A percentile compares a stretch with the other conserved stretches of the same genome.
These are phyloP conservation scores for Plecotus auritus DNA, from an alignment of 2,113 vertebrate genomes.

Conservation along the genomic window DNA sequence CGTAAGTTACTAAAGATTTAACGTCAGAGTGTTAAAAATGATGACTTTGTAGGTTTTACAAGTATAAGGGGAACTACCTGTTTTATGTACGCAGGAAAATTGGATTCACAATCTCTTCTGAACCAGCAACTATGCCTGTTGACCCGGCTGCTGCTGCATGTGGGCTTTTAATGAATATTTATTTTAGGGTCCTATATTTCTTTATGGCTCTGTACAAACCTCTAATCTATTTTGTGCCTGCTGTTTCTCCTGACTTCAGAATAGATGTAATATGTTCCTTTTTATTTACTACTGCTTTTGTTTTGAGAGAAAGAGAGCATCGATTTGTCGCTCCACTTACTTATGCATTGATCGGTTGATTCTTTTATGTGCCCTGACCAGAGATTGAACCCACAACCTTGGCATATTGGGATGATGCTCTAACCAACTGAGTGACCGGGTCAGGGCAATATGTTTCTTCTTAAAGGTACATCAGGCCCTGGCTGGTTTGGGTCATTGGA, in stretches of 20 bases:
- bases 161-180: slow-evolving; percentile 18
- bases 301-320: not conserved
- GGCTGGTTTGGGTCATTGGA: no score
- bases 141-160: not conserved
- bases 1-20: slow-evolving; percentile 38
- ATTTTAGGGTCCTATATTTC: slow-evolving; percentile 32
- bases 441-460: not conserved
- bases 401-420: no score
- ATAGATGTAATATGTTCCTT: not conserved
- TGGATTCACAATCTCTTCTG: slow-evolving; percentile 29
- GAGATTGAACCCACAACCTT: not conserved
- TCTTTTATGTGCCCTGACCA: not conserved
- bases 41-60: slow-evolving; percentile 18
- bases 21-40: slow-evolving; percentile 18
- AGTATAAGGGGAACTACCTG: not conserved
- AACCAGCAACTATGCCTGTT: not conserved
- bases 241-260: not conserved
- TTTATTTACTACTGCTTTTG: not conserved
- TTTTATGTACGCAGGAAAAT: not conserved
- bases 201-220: slow-evolving; percentile 34
- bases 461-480: not conserved
- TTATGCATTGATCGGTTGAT: not conserved
- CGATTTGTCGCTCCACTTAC: not conserved
- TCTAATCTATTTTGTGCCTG: slow-evolving; percentile 1
- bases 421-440: not conserved